phyloP scores from a whole-genome alignment of 2,888 invertebrate species.

The Ophion ventricosus region DNA sequence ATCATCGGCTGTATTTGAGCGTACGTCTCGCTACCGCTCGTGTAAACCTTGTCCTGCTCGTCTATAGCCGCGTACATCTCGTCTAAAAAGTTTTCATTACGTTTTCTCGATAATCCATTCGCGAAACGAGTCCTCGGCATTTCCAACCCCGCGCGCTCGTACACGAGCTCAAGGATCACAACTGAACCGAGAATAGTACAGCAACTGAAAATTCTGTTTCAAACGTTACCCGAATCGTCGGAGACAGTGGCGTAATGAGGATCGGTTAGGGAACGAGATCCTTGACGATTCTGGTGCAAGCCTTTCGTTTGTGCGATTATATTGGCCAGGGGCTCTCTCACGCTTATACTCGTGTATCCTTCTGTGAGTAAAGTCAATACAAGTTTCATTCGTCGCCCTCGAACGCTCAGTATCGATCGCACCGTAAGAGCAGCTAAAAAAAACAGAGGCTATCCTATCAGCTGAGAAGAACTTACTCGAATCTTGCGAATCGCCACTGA shows the following conservation, averaged over 20 bases:
- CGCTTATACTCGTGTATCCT: constrained; percentile 96
- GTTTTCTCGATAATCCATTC: not conserved
- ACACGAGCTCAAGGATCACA: too few relatives aligned
- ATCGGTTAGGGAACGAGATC: constrained; percentile 83
- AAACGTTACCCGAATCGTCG: constrained; percentile 91
- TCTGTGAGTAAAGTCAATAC: constrained; percentile 84
- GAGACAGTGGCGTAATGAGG: constrained; percentile 95
- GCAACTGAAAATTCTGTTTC: constrained; percentile 36
- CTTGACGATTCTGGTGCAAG: constrained; percentile 81
- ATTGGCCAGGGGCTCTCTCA: constrained; percentile 93
- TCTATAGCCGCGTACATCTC: constrained; percentile 96
- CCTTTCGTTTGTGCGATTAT: constrained; percentile 88
- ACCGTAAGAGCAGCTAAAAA: constrained; percentile 9
- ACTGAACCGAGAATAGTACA: too few relatives aligned
- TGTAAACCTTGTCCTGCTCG: constrained; percentile 88
- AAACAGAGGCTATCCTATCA: not conserved
- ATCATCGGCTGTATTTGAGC: constrained; percentile 90
- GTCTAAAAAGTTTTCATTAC: constrained; percentile 84
- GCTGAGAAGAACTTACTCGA: constrained; percentile 87
- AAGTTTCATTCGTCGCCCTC: not conserved
- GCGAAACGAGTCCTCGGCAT: too few relatives aligned
- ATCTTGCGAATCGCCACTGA: constrained; percentile 96
- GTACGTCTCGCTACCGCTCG: constrained; percentile 93
- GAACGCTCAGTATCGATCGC: not conserved
- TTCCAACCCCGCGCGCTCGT: too few relatives aligned